phyloP scores from a whole-genome alignment of 2,888 invertebrate genomes.

The Idaea aversata region DNA sequence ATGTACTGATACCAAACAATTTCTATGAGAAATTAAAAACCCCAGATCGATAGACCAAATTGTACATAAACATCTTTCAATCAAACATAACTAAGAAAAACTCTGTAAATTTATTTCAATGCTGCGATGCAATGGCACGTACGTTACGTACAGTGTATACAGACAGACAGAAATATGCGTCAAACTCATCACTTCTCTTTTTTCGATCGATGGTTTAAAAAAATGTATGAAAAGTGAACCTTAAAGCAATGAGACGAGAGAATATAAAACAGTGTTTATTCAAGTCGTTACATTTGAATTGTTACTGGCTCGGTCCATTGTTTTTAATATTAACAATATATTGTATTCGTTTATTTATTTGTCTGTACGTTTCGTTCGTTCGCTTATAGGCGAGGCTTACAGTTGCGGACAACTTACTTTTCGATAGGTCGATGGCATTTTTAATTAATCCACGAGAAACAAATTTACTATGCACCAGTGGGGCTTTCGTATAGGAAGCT shows the following conservation, averaged over 20 bases:
- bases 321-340: conserved; percentile 6
- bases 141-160: too few species aligned
- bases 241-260: not conserved
- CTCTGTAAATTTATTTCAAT: too few species aligned
- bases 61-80: too few species aligned
- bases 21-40: too few species aligned
- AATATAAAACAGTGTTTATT: not conserved
- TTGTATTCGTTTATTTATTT: not conserved
- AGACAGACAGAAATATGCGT: too few species aligned
- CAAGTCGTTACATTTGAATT: conserved; percentile 4
- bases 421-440: not conserved
- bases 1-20: too few species aligned
- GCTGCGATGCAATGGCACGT: too few species aligned
- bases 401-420: not conserved
- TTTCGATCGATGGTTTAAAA: not conserved
- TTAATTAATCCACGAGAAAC: too few species aligned
- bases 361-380: not conserved
- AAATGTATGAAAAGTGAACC: not conserved
- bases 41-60: too few species aligned
- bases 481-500: not conserved
- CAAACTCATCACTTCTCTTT: not conserved
- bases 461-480: not conserved
- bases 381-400: not conserved
- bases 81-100: too few species aligned
- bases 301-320: conserved; percentile 18